Conservation (phyloP, 2,113 vertebrate species). For the Oplegnathus fasciatus region DNA sequence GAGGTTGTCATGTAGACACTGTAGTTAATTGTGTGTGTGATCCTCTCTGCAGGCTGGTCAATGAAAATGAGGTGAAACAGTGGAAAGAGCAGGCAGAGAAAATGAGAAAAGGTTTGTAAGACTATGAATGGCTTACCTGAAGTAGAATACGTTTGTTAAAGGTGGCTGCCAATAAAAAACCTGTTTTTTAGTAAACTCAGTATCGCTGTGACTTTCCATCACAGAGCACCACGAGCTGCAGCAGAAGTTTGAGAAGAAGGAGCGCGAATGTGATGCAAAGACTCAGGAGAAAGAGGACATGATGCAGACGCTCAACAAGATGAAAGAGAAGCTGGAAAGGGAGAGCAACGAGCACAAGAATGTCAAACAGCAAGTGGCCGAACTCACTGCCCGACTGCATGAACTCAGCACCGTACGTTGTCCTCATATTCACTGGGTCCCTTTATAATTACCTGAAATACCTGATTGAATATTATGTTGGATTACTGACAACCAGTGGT, state of each 20-base stretch:
- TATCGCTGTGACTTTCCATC: background rate
- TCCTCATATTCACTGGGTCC: background rate
- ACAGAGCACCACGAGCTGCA: constrained; percentile 96
- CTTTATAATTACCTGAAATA: background rate
- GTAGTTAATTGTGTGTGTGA: constrained; percentile 45
- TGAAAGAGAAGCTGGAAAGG: constrained; percentile 99
- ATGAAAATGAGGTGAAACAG: constrained; percentile 99
- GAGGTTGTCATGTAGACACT: constrained; percentile 15
- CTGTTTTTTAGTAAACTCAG: background rate
- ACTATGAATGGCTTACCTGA: background rate
- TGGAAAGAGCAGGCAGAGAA: constrained; percentile 99
- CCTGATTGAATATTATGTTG: background rate
- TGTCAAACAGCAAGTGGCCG: constrained; percentile 95
- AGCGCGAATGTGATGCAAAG: constrained; percentile 97
- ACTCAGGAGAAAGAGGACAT: constrained; percentile 99
- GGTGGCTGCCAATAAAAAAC: background rate
- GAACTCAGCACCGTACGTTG: constrained; percentile 92
- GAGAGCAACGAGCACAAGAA: constrained; percentile 94
- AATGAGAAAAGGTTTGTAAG: constrained; percentile 94
- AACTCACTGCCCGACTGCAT: constrained; percentile 90
- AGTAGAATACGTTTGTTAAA: background rate
- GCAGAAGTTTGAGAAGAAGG: constrained; percentile 97
- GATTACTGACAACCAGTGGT: background rate
- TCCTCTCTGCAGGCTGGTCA: constrained; percentile 91
- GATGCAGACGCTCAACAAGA: constrained; percentile 99